Evolutionary conservation across 2,888 invertebrate genomes (phyloP).

Genomic region (Campoplex capitator): DNA sequence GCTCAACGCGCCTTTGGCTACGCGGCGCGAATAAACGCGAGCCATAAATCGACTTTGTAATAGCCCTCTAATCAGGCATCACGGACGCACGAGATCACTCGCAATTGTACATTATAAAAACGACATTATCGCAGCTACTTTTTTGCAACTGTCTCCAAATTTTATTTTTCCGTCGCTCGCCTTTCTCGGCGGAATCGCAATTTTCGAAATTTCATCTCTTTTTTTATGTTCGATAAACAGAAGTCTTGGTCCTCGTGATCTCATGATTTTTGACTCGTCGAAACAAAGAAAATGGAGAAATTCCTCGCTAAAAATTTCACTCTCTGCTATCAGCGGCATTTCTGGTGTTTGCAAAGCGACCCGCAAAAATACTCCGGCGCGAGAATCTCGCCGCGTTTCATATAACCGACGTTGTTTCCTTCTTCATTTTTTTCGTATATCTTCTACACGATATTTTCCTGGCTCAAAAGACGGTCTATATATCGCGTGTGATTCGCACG

Average conservation of each 20-base stretch:
- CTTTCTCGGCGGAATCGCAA: not conserved
- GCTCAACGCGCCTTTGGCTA: not conserved
- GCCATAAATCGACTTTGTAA: conserved; percentile 57
- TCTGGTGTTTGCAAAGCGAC: not conserved
- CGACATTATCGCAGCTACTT: not conserved
- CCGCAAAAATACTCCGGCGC: conserved; percentile 28
- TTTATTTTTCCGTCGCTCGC: not conserved
- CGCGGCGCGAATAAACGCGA: conserved; percentile 29
- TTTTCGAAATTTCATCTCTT: not conserved
- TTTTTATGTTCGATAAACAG: not conserved
- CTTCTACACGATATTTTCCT: conserved; percentile 23
- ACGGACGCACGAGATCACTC: conserved; percentile 47
- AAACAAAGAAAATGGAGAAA: not conserved
- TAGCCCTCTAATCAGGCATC: conserved; percentile 64
- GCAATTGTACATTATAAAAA: conserved; percentile 11
- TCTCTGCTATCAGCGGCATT: conserved; percentile 25
- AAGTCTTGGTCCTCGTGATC: too few species aligned
- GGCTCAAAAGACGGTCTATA: conserved; percentile 65
- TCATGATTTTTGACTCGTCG: too few species aligned
- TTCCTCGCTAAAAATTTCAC: not conserved
- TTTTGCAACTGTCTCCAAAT: not conserved
- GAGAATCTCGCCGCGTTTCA: conserved; percentile 7
- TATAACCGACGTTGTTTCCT: not conserved
- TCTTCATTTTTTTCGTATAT: not conserved
- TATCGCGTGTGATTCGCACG: conserved; percentile 69